phyloP scores from a whole-genome alignment of 1,140 invertebrate species.

The Trachymyrmex cornetzi region DNA sequence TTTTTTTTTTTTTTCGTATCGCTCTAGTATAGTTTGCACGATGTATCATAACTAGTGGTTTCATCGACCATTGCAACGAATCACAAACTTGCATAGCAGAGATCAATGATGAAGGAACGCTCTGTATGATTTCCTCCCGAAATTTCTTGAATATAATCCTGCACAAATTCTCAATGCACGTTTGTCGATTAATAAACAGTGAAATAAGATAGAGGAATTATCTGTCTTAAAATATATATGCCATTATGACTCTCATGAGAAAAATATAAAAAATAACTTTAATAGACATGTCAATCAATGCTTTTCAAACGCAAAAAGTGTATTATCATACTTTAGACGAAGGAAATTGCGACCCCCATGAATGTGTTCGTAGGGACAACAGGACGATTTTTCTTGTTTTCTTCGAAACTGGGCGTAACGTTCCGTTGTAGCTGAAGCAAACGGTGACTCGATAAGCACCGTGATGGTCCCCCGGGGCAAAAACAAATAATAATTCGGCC shows the following conservation, averaged over 20 bases:
- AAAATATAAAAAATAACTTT: conserved; percentile 21
- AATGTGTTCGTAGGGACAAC: conserved; percentile 14
- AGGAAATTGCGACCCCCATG: conserved; percentile 26
- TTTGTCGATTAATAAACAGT: neutral
- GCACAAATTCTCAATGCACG: neutral
- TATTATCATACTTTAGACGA: neutral
- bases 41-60: conserved; percentile 69
- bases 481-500: conserved; percentile 85
- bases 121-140: neutral
- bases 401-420: conserved; percentile 74
- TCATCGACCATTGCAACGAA: conserved; percentile 58
- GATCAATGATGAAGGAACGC: neutral
- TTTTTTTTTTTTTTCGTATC: conserved; percentile 39
- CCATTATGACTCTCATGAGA: neutral
- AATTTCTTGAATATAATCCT: conserved; percentile 22
- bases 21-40: conserved; percentile 53
- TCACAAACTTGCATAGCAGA: conserved; percentile 6
- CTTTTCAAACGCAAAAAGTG: neutral
- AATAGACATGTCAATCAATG: neutral
- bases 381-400: conserved; percentile 58
- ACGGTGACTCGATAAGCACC: conserved; percentile 83
- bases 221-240: neutral
- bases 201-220: neutral
- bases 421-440: conserved; percentile 80
- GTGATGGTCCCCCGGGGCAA: conserved; percentile 80